Percentiles rank a stretch among this genome's conserved stretches.
phyloP scores from a whole-genome alignment of 2,888 invertebrate species.

The Neria commutata region DNA sequence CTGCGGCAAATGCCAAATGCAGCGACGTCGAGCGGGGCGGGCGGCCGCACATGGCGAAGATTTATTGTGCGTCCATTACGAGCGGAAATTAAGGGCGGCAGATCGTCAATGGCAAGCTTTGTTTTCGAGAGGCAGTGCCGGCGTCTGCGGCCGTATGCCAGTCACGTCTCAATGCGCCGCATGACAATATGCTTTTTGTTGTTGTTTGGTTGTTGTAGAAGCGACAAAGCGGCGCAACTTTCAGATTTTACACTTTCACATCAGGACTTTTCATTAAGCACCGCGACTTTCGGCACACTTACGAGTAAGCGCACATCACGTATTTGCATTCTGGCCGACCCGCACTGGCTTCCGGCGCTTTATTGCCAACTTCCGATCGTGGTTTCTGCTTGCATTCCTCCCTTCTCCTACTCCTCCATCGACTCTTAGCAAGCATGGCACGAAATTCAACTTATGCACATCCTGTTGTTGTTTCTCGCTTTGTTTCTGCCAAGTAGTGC shows the following conservation, averaged over 20 bases:
- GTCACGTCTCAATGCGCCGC: constrained; percentile 4
- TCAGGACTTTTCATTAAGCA: too few relatives aligned
- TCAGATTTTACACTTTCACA: too few relatives aligned
- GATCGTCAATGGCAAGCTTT: constrained; percentile 33
- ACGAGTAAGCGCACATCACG: too few relatives aligned
- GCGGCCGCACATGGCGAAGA: constrained; percentile 23
- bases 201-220: too few relatives aligned
- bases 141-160: constrained; percentile 24
- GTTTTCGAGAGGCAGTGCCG: constrained; percentile 3
- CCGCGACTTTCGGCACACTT: too few relatives aligned
- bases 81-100: constrained; percentile 56
- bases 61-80: constrained; percentile 46
- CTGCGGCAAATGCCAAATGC: not conserved
- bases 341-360: too few relatives aligned
- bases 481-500: constrained; percentile 1
- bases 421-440: not conserved
- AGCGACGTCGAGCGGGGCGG: not conserved
- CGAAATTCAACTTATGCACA: too few relatives aligned
- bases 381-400: constrained; percentile 13
- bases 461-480: not conserved
- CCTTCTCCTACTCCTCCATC: not conserved
- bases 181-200: constrained; percentile 3
- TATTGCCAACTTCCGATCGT: constrained; percentile 46
- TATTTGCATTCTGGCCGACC: too few relatives aligned
- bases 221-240: constrained; percentile 17